phyloP scores from a whole-genome alignment of 2,797 vertebrate species.

The Dryobates pubescens region DNA sequence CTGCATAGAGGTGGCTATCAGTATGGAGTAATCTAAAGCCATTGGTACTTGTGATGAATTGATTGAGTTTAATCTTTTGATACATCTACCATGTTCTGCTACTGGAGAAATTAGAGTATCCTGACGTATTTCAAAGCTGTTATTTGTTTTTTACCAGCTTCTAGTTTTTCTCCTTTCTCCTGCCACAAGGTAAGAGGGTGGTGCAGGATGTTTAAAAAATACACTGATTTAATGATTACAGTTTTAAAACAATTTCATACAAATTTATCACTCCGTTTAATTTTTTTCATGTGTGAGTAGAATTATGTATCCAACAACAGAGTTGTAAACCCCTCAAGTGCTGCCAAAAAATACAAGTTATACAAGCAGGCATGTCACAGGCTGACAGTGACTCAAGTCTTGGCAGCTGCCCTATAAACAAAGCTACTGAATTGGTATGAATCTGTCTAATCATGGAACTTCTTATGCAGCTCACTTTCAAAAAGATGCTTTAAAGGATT shows the following conservation, averaged over 20 bases:
- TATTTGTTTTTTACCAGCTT: neutral
- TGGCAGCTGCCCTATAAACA: slow-evolving; percentile 60
- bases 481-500: slow-evolving; percentile 14
- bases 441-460: neutral
- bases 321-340: neutral
- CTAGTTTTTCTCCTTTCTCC: neutral
- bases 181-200: neutral
- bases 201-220: neutral
- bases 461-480: slow-evolving; percentile 9
- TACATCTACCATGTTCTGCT: neutral
- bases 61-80: neutral
- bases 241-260: slow-evolving; percentile 23
- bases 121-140: neutral
- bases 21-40: neutral
- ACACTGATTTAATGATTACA: neutral
- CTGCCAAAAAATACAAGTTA: slow-evolving; percentile 63
- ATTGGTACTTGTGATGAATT: neutral
- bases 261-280: neutral
- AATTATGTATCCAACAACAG: slow-evolving; percentile 22
- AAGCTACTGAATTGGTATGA: slow-evolving; percentile 53
- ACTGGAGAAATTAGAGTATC: neutral
- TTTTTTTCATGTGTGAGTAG: neutral
- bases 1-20: rapidly evolving
- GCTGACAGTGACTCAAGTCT: slow-evolving; percentile 64
- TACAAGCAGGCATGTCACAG: slow-evolving; percentile 61